Evolutionary conservation across 2,888 invertebrate genomes (phyloP).

Genomic region (Volucella inflata): DNA sequence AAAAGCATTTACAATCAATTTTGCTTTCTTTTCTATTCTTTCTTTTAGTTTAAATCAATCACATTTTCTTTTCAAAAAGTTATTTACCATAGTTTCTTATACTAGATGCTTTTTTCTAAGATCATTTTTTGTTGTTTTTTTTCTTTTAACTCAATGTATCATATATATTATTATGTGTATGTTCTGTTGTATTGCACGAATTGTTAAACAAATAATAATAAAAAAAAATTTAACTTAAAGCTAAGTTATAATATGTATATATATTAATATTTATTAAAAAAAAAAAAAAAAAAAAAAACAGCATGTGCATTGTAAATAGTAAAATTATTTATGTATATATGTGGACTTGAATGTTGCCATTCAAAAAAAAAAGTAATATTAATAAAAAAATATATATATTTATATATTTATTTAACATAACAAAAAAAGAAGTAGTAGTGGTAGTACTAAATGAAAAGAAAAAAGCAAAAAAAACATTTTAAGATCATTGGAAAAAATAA

Average conservation of each 20-base stretch:
- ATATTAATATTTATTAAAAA: neutral
- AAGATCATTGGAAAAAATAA: constrained; percentile 83
- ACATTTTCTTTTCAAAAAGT: constrained; percentile 66
- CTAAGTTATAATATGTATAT: constrained; percentile 42
- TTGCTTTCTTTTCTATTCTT: constrained; percentile 25
- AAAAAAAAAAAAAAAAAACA: constrained; percentile 30
- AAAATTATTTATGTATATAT: constrained; percentile 30
- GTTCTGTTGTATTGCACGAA: constrained; percentile 60
- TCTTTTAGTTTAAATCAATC: constrained; percentile 78
- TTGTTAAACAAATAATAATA: constrained; percentile 22
- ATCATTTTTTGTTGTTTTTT: constrained; percentile 79
- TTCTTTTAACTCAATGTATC: constrained; percentile 71
- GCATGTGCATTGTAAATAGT: constrained; percentile 64
- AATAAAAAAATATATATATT: neutral
- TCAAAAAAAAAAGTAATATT: neutral
- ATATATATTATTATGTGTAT: constrained; percentile 51
- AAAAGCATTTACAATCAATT: constrained; percentile 38
- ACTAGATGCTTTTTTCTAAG: constrained; percentile 71
- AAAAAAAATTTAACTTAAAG: constrained; percentile 39
- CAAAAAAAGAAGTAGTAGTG: constrained; percentile 40
- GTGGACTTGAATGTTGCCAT: constrained; percentile 36
- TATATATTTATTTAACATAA: constrained; percentile 25
- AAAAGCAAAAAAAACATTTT: constrained; percentile 82
- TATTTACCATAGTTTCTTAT: constrained; percentile 58
- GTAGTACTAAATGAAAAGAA: constrained; percentile 73